Conservation (phyloP, 2,113 vertebrate species). For the Psammodynastes pulverulentus region DNA sequence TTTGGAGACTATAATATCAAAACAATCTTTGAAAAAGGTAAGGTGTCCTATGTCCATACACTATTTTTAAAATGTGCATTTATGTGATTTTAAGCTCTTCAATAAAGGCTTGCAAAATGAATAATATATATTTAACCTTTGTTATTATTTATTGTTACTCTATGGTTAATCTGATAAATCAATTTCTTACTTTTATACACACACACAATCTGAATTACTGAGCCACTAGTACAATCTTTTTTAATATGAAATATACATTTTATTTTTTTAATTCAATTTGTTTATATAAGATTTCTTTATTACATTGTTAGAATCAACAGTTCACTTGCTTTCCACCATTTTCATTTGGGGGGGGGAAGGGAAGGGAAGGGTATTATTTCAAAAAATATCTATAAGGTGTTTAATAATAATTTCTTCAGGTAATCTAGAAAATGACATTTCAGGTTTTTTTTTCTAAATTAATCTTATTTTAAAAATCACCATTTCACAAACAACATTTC, state of each 20-base stretch:
- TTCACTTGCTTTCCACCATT: not conserved
- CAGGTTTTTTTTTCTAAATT: not conserved
- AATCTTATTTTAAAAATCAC: not conserved
- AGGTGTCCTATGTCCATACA: not conserved
- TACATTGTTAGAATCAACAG: not conserved
- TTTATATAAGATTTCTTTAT: not conserved
- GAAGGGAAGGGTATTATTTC: not conserved
- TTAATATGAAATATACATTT: not conserved
- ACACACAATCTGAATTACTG: not conserved
- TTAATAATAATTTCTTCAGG: not conserved
- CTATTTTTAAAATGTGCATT: not conserved
- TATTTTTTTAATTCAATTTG: not conserved
- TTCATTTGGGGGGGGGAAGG: no score
- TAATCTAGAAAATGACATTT: not conserved
- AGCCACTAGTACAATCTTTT: not conserved
- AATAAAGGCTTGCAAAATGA: not conserved
- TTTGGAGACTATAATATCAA: not conserved
- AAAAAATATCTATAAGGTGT: not conserved
- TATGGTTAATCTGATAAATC: not conserved
- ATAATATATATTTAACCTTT: not conserved
- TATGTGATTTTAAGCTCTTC: not conserved
- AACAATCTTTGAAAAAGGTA: not conserved
- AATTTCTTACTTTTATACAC: not conserved
- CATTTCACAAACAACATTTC: not conserved
- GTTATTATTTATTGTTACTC: not conserved